Conservation (phyloP, 2,113 vertebrate genomes). For the Corythaeola cristata region DNA sequence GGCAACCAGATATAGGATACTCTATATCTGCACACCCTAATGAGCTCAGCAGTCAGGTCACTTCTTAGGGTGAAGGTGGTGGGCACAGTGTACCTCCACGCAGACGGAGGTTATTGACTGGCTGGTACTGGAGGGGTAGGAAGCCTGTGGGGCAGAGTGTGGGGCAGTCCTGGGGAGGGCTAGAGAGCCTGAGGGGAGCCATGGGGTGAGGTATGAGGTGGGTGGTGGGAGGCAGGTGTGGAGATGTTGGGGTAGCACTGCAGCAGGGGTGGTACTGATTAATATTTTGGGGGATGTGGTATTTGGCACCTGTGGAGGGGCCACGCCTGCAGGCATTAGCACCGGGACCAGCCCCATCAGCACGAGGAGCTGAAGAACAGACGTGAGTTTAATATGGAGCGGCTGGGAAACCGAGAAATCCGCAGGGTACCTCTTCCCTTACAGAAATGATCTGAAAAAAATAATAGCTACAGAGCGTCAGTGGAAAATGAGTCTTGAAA, state of each 20-base stretch:
- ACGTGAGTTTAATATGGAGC: background rate
- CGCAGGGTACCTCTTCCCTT: background rate
- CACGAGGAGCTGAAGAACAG: background rate
- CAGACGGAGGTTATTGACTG: background rate
- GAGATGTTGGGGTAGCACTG: background rate
- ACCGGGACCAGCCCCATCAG: background rate
- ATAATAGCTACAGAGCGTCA: background rate
- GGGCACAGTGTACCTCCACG: background rate
- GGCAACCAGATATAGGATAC: background rate
- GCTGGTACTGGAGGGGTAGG: background rate
- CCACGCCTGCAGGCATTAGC: fast-evolving
- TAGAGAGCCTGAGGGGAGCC: background rate
- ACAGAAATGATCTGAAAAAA: background rate
- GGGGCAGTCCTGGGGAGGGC: background rate
- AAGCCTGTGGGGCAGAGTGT: background rate
- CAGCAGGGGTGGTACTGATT: background rate
- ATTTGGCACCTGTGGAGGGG: background rate
- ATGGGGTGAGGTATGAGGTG: too few relatives aligned
- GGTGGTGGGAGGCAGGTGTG: background rate
- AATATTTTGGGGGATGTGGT: background rate
- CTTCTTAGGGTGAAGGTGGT: background rate
- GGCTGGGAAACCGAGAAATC: background rate
- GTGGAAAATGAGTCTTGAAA: background rate
- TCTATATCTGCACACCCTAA: background rate
- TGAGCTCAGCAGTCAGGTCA: background rate